Evolutionary conservation across 2,888 invertebrate species (phyloP), one percentile per base, ranked within the genome.

Genomic region (Troides helena): DNA sequence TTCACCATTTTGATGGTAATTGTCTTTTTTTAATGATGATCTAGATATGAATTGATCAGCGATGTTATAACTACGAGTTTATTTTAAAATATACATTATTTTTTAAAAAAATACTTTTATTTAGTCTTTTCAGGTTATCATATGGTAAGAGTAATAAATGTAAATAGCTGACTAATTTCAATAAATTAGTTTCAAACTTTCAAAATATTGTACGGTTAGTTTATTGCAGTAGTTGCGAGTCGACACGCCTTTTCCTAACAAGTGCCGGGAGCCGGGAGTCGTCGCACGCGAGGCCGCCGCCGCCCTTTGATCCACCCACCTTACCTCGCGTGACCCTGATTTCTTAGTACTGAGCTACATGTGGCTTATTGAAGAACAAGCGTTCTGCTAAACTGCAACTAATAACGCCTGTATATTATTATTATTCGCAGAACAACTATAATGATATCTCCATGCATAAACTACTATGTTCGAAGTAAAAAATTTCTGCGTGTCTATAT

Each of bases 221-320:
- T 82, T 74, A 72, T 81, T 78, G 78, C 82, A 83, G 82, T 88
- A 87, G 87, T 89, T 86, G 81, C 83, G 82, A 86, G 85, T 86
- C 85, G 92, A 91, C 93, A 91, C 92, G 93, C 93, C 92, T 93
- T 92, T 92, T 89, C 89, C 89, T 92, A 91, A 92, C 90, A 91
- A 92, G 89, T 90, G 89, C 77, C 78, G 79, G 77, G 78, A 78
- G 78, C 86, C 92, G 89, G 89, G 91, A 91, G 90, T 92, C 88
- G 92, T 89, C 88, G 84, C 85, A 87, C 88, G 85, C 92, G 90
- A 91, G 90, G 90, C 82, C 89, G 87, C 90, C 79, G 91, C 91
- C 91, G 92, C 91, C 92, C 91, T 91, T 92, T 89, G 92, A 91
- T 92, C 92, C 92, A 92, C 92, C 92, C 92, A 92, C 92, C 89